Evolutionary conservation across 2,113 vertebrate species (phyloP), one percentile per base, ranked within the genome.

Genomic region (Ictalurus punctatus): DNA sequence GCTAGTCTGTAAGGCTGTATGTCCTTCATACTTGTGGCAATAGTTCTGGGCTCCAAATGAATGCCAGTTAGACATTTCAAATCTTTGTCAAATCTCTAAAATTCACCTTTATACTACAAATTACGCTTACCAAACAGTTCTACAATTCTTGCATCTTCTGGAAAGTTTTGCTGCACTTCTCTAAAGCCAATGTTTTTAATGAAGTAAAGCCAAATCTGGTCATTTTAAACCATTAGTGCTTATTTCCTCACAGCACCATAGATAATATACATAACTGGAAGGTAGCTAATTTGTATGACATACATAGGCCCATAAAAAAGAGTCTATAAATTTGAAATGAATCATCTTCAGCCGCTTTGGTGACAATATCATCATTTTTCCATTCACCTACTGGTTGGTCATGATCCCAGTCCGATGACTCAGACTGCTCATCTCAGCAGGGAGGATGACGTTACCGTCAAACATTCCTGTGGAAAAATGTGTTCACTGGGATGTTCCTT

Each of bases 401-500:
- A 27, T 71, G 76, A 63, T 80, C 27, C 83, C 74, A 89, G 34
- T 58, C n/a, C 16, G 0, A n/a, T 82, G 76, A 83, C 34, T 88
- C 61, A 85, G 8, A 52, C n/a, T 52, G 58, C 71, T 58, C 17
- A 79, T 87, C 86, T 40, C 59, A 84, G n/a, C 14, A 87, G n/a
- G 4, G 12, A 65, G 76, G 82, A 63, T 87, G 81, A 89, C 12
- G 63, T 81, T 69, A 44, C 37, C 19, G 27, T 71, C 52, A 76
- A 90, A 69, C 44, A 54, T 88, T 89, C n/a, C 73, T 65, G 37
- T 89, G 87, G 85, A 88, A 89, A 84, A 54, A 30, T 44, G 19
- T 85, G 56, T 61, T 91, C 58, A 84, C 54, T 84, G 40, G 52
- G 44, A 79, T 74, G 78, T 59, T 80, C 21, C 40, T 74, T 12